Percentiles rank a stretch among this genome's conserved stretches.
Conservation (phyloP, 92 coral and sea anemone genomes). For the Phenganax marumi region DNA sequence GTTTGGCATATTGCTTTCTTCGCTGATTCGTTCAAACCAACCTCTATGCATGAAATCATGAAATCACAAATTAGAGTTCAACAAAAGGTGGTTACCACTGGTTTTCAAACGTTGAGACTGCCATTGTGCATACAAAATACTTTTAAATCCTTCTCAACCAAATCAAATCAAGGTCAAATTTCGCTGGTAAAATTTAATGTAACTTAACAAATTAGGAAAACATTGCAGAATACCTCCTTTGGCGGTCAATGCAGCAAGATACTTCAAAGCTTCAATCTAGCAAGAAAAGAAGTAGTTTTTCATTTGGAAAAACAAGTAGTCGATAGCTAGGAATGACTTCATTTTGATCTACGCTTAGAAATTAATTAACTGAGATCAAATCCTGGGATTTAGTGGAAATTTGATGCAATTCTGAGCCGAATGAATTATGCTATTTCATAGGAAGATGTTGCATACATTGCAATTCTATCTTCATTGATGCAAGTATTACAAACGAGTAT, state of each 20-base stretch:
- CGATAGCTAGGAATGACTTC: too few species aligned
- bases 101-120: accelerated
- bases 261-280: conserved; percentile 71
- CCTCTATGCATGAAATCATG: conserved; percentile 52
- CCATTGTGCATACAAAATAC: neutral
- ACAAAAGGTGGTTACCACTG: neutral
- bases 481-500: too few species aligned
- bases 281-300: neutral
- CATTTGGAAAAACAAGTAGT: too few species aligned
- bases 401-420: too few species aligned
- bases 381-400: too few species aligned
- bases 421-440: too few species aligned
- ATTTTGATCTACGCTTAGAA: too few species aligned
- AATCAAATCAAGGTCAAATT: neutral
- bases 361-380: too few species aligned
- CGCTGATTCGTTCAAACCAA: conserved; percentile 71
- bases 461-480: too few species aligned
- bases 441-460: too few species aligned
- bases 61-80: neutral
- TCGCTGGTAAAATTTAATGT: too few species aligned
- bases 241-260: conserved; percentile 24
- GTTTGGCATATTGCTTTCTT: conserved; percentile 75
- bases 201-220: neutral
- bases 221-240: conserved; percentile 17
- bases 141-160: neutral